Evolutionary conservation across 1,140 invertebrate genomes (phyloP), one percentile per base, ranked within the genome.

Genomic region (Pteromalus puparum): DNA sequence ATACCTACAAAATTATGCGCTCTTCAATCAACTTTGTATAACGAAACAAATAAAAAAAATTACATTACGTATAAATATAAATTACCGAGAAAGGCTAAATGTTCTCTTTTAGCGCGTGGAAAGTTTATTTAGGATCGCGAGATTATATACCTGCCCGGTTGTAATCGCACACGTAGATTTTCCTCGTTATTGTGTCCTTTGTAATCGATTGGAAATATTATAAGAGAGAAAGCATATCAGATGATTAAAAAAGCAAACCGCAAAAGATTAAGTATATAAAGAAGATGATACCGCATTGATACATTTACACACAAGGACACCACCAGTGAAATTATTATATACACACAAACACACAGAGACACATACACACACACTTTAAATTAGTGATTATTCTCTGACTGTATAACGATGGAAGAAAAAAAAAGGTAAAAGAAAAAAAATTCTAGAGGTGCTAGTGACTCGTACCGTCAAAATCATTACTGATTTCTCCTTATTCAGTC

Each of bases 21-120:
- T 83, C 73, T 70, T 83, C 82, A 83, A 83, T 83, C 82, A 77
- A 83, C 73, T 83, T 83, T 83, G 53, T 83, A 83, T 83, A 46
- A 48, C 38, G 67, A 21, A 74, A 26, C 2, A 72, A 68, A 26
- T 38, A 24, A 68, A 79, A 42, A 68, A 38, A 72, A 70, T 53
- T 68, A 53, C 15, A 61, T 53, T 48, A 34, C 18, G 4, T 34
- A 48, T 18, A 28, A 28, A 61, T 61, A 82, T 1, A 24, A 75
- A 65, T 61, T 75, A 46, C 61, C 28, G 13, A 61, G 53, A 75
- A 75, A 82, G n/a, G 21, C 72, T 82, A 82, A 65, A 26, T 26
- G 13, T 68, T 76, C 67, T 4, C 30, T 7, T 46, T 77, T 83
- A 70, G 77, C n/a, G n/a, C 46, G 28, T 42, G 42, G 46, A 77